phyloP scores from a whole-genome alignment of 2,113 vertebrate species.

The Erinaceus europaeus region DNA sequence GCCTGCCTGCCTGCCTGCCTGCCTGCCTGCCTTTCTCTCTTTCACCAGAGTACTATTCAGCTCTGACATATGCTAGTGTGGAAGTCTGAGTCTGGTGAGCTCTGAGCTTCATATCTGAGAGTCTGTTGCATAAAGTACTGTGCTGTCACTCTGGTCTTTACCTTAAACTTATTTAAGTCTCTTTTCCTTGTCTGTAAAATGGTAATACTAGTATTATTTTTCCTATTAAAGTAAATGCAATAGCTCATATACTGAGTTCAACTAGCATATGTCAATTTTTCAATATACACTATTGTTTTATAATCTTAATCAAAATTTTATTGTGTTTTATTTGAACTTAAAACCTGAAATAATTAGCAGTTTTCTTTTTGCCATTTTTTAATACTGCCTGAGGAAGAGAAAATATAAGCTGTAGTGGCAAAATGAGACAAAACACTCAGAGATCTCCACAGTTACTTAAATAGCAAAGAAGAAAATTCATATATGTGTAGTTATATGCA shows the following conservation, averaged over 20 bases:
- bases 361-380: too few relatives aligned
- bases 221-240: too few relatives aligned
- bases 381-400: neutral
- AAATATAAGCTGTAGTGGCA: neutral
- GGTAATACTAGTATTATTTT: too few relatives aligned
- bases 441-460: neutral
- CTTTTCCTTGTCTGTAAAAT: too few relatives aligned
- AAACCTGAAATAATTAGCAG: too few relatives aligned
- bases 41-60: neutral
- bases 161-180: too few relatives aligned
- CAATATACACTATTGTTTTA: too few relatives aligned
- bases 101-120: neutral
- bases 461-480: neutral
- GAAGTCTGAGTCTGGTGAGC: neutral
- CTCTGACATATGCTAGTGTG: neutral
- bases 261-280: too few relatives aligned
- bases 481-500: neutral
- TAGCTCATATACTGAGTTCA: too few relatives aligned
- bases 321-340: too few relatives aligned
- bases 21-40: too few relatives aligned
- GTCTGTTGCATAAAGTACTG: neutral
- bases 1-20: too few relatives aligned
- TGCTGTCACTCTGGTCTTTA: neutral
- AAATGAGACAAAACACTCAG: neutral
- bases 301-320: neutral